Evolutionary conservation across 2,888 invertebrate species (phyloP).

Genomic region (Ceratothoa steindachneri): DNA sequence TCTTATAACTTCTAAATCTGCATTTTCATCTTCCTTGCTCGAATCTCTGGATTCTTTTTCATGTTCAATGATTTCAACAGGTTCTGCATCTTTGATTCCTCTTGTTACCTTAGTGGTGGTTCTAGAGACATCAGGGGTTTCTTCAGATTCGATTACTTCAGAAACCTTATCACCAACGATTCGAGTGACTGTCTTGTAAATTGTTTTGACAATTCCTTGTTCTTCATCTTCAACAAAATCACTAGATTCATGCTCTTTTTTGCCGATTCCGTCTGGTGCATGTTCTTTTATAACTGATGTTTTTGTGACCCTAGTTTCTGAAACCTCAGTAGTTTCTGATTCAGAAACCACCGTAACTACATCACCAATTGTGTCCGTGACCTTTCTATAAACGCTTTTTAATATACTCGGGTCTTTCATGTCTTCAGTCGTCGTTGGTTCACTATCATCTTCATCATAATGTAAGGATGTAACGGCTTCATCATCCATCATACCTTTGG

Average conservation of each 20-base stretch:
- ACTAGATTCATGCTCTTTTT: too few relatives aligned
- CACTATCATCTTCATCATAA: too few relatives aligned
- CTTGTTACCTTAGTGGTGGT: background rate
- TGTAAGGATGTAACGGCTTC: too few relatives aligned
- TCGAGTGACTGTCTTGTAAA: conserved; percentile 6
- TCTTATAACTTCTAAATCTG: background rate
- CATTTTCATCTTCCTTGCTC: background rate
- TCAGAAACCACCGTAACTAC: too few relatives aligned
- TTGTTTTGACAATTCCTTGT: background rate
- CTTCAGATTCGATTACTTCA: background rate
- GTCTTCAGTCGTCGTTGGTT: too few relatives aligned
- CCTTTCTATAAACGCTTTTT: too few relatives aligned
- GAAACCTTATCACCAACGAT: background rate
- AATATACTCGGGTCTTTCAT: too few relatives aligned
- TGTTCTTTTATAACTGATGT: too few relatives aligned
- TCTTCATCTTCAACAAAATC: background rate
- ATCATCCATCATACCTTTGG: too few relatives aligned
- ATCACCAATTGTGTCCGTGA: too few relatives aligned
- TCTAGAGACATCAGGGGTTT: background rate
- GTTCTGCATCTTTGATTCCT: conserved; percentile 5
- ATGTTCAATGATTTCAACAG: conserved; percentile 16
- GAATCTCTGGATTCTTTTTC: background rate
- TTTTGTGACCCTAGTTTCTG: background rate
- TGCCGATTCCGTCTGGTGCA: too few relatives aligned
- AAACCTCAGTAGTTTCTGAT: too few relatives aligned